Evolutionary conservation across 1,140 invertebrate species (phyloP), one percentile per base, ranked within the genome.

Genomic region (Lepidurus arcticus): DNA sequence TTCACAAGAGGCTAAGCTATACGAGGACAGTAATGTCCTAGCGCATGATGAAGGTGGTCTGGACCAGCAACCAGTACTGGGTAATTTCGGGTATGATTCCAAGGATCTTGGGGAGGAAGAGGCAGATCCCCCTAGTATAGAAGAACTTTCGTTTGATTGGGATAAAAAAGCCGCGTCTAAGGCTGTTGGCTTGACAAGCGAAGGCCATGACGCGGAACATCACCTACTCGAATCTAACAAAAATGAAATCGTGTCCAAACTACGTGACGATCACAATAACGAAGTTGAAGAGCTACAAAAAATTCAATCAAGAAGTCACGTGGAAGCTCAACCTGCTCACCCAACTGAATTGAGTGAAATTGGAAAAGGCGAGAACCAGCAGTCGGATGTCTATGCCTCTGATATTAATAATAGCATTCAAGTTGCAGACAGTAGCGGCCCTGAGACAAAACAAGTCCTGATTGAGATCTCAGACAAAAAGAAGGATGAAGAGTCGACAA

Each of bases 181-280:
- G 21, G 53, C 53, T 65, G 53, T 65, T 13, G 53, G 53, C 53
- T 65, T 65, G n/a, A 21, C 16, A 65, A 65, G 53, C 21, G 53
- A 65, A 65, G 16, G 53, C 53, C 6, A 65, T 65, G n/a, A 65
- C 53, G n/a, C n/a, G 21, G 53, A 65, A 65, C 53, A 13, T 65
- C 53, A 65, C 53, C 53, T 65, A n/a, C n/a, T 65, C 53, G 16
- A 65, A 21, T 65, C 53, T 65, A 7, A 65, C n/a, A 65, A 21
- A 65, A 65, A 65, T 65, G 53, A 65, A 65, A 65, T 65, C 53
- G 53, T 65, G 53, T 65, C 53, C 16, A 21, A 65, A 65, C 53
- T 65, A 65, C 53, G 53, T 65, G 53, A 65, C 21, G 53, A 65
- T 65, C 53, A 65, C 53, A 65, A 65, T 65, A 65, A 65, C 53